A percentile compares a stretch with the other conserved stretches of the same genome.
Evolutionary conservation across 1,140 invertebrate species (phyloP).

Genomic region (Drosophila sp.): DNA sequence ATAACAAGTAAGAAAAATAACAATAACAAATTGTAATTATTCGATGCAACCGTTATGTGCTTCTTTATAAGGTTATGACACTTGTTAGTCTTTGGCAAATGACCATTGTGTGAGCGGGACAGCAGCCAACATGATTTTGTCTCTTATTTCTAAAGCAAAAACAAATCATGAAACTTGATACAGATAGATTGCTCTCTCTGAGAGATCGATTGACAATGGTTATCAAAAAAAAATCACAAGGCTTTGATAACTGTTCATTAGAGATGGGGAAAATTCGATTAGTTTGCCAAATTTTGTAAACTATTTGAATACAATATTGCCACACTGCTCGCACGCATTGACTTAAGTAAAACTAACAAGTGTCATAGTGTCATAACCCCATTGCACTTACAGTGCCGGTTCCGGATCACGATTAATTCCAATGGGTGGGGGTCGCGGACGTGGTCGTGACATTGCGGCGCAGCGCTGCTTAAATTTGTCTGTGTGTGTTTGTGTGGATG

Average conservation of each 20-base stretch:
- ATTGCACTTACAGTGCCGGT: conserved; percentile 64
- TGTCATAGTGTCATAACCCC: conserved; percentile 34
- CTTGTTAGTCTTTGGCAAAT: conserved; percentile 17
- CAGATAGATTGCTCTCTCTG: not conserved
- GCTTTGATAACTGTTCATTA: too few relatives aligned
- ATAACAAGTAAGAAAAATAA: not conserved
- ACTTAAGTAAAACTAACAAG: conserved; percentile 34
- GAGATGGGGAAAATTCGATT: not conserved
- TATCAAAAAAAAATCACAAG: not conserved
- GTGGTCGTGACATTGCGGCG: conserved; percentile 64
- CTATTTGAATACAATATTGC: not conserved
- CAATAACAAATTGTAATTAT: not conserved
- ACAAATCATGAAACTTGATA: conserved; percentile 6
- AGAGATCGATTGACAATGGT: not conserved
- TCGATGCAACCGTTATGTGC: conserved; percentile 7
- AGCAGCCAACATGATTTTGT: not conserved
- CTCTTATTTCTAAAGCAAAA: not conserved
- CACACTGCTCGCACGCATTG: conserved; percentile 8
- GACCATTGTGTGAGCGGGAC: conserved; percentile 1
- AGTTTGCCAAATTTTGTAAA: not conserved
- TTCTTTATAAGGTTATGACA: conserved; percentile 27
- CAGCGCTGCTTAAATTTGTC: conserved; percentile 29
- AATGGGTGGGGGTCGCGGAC: conserved; percentile 53
- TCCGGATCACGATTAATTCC: conserved; percentile 55
- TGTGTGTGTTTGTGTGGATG: conserved; percentile 16